Percentiles rank a stretch among this genome's conserved stretches.
These are phyloP conservation scores for Nycticryphes semicollaris DNA, from an alignment of 2,113 vertebrate genomes.

Conservation along the genomic window DNA sequence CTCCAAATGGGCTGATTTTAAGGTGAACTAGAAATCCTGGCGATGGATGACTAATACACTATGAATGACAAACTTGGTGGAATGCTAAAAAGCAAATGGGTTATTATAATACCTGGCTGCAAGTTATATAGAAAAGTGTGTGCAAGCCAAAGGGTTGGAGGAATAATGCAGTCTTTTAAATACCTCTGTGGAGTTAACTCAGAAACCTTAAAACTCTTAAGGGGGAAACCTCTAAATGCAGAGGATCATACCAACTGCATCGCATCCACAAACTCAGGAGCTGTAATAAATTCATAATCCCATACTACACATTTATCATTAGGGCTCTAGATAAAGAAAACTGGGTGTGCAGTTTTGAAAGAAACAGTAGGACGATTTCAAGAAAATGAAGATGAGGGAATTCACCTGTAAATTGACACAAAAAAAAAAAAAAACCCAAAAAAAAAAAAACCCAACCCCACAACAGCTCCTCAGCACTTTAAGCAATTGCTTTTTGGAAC, in stretches of 20 bases:
- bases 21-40: constrained; percentile 15
- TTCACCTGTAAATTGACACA: constrained; percentile 2
- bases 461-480: background rate
- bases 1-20: background rate
- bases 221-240: background rate
- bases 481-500: constrained; percentile 22
- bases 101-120: constrained; percentile 13
- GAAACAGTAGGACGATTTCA: background rate
- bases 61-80: constrained; percentile 46
- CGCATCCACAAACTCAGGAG: background rate
- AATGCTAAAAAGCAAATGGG: constrained; percentile 23
- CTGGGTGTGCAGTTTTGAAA: background rate
- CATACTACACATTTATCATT: background rate
- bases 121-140: background rate
- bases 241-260: background rate
- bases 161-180: constrained; percentile 16
- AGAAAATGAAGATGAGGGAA: background rate
- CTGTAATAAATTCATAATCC: background rate
- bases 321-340: background rate
- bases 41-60: constrained; percentile 45
- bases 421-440: background rate
- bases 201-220: background rate
- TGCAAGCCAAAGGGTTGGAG: constrained; percentile 17
- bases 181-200: background rate
- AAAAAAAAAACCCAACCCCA: no score